Base-by-base conservation (phyloP, 1,140 invertebrate species). In the Chelonus insularis region DNA sequence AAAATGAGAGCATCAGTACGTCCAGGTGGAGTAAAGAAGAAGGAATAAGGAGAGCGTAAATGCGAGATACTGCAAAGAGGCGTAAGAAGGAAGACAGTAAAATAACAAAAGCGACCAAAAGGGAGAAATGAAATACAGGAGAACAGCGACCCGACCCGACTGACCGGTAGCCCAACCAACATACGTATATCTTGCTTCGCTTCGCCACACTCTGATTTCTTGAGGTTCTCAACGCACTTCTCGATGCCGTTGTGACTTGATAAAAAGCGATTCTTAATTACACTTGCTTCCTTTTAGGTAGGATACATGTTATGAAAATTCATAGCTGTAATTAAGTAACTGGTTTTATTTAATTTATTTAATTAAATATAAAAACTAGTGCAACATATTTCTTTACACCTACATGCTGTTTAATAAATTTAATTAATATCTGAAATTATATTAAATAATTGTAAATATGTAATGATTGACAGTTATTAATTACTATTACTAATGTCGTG, bases 141-240 rank as follows among this genome's bases (percentile, higher is more conserved):
- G 68, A 75, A 77, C 72, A 74, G 73, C 72, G 74, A 76, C 72
- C 73, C 73, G 73, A 77, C 75, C 72, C 71, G 72, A 76, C 71
- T 73, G 74, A 76, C 74, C 75, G 75, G 75, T 77, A 77, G 75
- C 74, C 48, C 69, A 67, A 67, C 67, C 59, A 59, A n/a, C 63
- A 68, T 67, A 65, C 43, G 39, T 75, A 77, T 76, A 74, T 75
- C 72, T 74, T 75, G 71, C 73, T 76, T 67, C 63, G 71, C 65
- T 72, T 68, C 69, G 69, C 70, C 63, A 67, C 67, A 62, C 68
- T 58, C 55, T 65, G 71, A 71, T 72, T 73, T 72, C 65, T 70
- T 62, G 71, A 68, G 75, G 73, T 77, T 77, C 75, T 77, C 75
- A 77, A 75, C 68, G 68, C n/a, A n/a, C n/a, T n/a, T n/a, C n/a